A percentile compares a stretch with the other conserved stretches of the same genome.
phyloP scores from a whole-genome alignment of 2,888 invertebrate species.

The Stenolophus ochropezus region DNA sequence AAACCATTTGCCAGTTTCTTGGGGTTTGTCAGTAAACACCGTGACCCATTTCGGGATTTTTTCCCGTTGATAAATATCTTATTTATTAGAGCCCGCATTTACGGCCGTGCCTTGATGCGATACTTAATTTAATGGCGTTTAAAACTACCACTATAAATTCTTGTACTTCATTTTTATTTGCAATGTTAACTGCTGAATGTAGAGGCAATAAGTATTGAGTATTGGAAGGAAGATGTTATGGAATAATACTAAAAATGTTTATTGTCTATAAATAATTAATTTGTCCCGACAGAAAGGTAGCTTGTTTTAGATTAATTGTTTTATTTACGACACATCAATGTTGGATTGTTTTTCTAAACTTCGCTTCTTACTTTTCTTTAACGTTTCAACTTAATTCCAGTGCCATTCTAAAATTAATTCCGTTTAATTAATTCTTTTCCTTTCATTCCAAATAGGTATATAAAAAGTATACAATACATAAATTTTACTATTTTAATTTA shows the following conservation, averaged over 20 bases:
- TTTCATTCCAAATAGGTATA: too few species aligned
- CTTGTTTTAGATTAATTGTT: slow-evolving; percentile 1
- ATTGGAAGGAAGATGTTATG: slow-evolving; percentile 3
- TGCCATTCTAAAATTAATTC: not conserved
- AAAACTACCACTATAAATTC: slow-evolving; percentile 55
- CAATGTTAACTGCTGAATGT: slow-evolving; percentile 35
- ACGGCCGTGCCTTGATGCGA: slow-evolving; percentile 37
- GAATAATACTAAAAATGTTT: slow-evolving; percentile 18
- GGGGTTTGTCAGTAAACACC: too few species aligned
- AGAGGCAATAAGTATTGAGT: slow-evolving; percentile 22
- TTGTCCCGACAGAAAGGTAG: slow-evolving; percentile 4
- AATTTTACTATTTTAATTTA: too few species aligned
- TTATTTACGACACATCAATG: not conserved
- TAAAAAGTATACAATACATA: too few species aligned
- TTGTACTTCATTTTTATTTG: slow-evolving; percentile 43
- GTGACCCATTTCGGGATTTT: slow-evolving; percentile 3
- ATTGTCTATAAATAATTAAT: slow-evolving; percentile 36
- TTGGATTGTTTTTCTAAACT: not conserved
- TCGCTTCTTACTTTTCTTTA: not conserved
- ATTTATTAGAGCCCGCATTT: slow-evolving; percentile 47
- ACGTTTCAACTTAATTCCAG: not conserved
- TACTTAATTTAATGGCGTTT: slow-evolving; percentile 57
- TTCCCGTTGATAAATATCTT: slow-evolving; percentile 35
- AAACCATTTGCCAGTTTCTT: too few species aligned
- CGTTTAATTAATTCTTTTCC: not conserved